Conservation (phyloP, 1,140 invertebrate genomes). For the Gonatopus flavifemur region DNA sequence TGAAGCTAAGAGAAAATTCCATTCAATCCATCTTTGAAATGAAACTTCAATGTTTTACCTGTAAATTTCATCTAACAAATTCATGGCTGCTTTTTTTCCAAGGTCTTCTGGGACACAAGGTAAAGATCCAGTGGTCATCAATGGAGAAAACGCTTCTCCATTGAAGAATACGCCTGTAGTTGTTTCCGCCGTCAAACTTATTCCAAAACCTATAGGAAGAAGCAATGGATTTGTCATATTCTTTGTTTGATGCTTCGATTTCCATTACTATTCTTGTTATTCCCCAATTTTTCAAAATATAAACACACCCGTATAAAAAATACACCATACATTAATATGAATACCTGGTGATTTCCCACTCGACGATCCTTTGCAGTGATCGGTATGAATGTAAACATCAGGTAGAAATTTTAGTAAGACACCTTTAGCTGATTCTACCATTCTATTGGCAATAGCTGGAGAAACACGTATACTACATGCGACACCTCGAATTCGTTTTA, state of each 20-base stretch:
- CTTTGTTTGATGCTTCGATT: too few species aligned
- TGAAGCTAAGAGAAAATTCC: too few species aligned
- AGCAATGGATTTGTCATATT: too few species aligned
- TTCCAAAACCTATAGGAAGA: constrained; percentile 87
- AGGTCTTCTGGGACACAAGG: constrained; percentile 87
- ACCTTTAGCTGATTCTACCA: constrained; percentile 91
- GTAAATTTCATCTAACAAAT: constrained; percentile 88
- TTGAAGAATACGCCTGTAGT: constrained; percentile 80
- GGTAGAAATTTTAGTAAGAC: constrained; percentile 88
- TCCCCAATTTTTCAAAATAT: too few species aligned
- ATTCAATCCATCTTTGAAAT: too few species aligned
- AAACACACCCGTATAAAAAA: too few species aligned
- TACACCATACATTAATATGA: not conserved
- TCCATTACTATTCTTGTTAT: too few species aligned
- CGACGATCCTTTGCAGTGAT: constrained; percentile 82
- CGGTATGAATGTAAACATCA: constrained; percentile 94
- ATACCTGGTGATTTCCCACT: constrained; percentile 81
- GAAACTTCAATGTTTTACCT: constrained; percentile 54
- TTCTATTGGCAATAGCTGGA: constrained; percentile 85
- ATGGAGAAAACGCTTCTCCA: constrained; percentile 63
- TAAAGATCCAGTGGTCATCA: constrained; percentile 49
- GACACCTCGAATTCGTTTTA: constrained; percentile 90
- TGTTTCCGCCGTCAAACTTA: constrained; percentile 89
- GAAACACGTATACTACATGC: constrained; percentile 88
- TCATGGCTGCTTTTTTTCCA: constrained; percentile 78